phyloP scores from a whole-genome alignment of 1,140 invertebrate genomes.

The Acromyrmex heyeri region DNA sequence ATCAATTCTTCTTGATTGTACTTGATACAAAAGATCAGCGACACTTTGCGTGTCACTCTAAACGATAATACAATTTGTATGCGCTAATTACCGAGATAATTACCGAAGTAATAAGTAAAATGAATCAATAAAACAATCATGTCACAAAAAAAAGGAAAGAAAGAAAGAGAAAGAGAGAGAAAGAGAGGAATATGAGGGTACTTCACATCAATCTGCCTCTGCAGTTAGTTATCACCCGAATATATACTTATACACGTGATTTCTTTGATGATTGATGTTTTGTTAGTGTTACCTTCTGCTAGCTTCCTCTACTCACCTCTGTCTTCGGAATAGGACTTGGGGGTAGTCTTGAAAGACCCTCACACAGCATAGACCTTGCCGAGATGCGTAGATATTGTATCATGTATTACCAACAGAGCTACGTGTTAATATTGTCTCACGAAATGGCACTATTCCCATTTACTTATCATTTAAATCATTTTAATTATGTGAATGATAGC shows the following conservation, averaged over 20 bases:
- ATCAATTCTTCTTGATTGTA: slow-evolving; percentile 70
- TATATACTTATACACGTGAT: slow-evolving; percentile 70
- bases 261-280: slow-evolving; percentile 79
- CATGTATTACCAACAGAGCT: slow-evolving; percentile 87
- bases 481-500: slow-evolving; percentile 78
- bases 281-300: slow-evolving; percentile 85
- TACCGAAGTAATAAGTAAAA: slow-evolving; percentile 30
- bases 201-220: slow-evolving; percentile 69
- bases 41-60: slow-evolving; percentile 35
- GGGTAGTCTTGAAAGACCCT: slow-evolving; percentile 87
- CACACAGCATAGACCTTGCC: slow-evolving; percentile 87
- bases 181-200: slow-evolving; percentile 71
- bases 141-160: slow-evolving; percentile 55
- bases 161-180: slow-evolving; percentile 18
- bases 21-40: slow-evolving; percentile 68
- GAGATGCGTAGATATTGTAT: slow-evolving; percentile 87
- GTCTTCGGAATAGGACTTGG: slow-evolving; percentile 86
- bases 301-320: slow-evolving; percentile 86
- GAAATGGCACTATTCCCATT: slow-evolving; percentile 86
- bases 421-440: slow-evolving; percentile 87
- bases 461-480: slow-evolving; percentile 84
- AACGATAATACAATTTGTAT: slow-evolving; percentile 34
- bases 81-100: slow-evolving; percentile 37
- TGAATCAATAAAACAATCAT: slow-evolving; percentile 59
- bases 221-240: slow-evolving; percentile 78